Conservation (phyloP, 2,113 vertebrate genomes). For the Nanorana parkeri region DNA sequence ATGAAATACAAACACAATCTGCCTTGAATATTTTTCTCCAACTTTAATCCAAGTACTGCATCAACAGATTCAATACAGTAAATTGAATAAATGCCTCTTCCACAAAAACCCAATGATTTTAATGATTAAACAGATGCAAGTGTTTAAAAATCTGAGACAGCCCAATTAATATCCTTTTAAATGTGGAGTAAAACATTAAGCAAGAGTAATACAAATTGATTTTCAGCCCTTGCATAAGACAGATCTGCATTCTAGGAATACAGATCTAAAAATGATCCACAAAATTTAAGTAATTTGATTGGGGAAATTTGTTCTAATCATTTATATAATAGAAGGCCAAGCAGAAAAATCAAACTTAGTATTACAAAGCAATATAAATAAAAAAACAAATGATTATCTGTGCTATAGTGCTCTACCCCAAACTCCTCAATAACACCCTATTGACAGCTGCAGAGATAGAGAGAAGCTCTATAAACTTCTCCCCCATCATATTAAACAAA, state of each 20-base stretch:
- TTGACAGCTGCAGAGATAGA: no score
- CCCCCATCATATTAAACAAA: no score
- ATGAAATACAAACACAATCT: slow-evolving; percentile 15
- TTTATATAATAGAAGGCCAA: no score
- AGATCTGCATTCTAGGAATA: neutral
- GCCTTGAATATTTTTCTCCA: neutral
- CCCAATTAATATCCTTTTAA: slow-evolving; percentile 37
- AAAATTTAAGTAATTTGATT: no score
- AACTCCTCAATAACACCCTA: no score
- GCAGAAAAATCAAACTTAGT: no score
- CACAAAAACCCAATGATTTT: slow-evolving; percentile 32
- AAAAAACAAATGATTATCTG: no score
- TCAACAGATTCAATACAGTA: neutral
- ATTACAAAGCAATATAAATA: no score
- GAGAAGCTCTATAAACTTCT: no score
- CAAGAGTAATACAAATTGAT: slow-evolving; percentile 2
- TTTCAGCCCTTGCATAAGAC: neutral
- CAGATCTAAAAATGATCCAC: no score
- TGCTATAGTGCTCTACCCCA: no score
- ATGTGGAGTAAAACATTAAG: slow-evolving; percentile 10
- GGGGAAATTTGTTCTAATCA: no score
- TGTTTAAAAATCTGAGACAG: slow-evolving; percentile 28
- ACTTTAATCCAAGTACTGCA: neutral
- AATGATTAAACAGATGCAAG: slow-evolving; percentile 43
- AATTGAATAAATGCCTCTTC: slow-evolving; percentile 2